Evolutionary conservation across 2,797 vertebrate species (phyloP), one percentile per base, ranked within the genome.

Genomic region (Rhabdomys pumilio): DNA sequence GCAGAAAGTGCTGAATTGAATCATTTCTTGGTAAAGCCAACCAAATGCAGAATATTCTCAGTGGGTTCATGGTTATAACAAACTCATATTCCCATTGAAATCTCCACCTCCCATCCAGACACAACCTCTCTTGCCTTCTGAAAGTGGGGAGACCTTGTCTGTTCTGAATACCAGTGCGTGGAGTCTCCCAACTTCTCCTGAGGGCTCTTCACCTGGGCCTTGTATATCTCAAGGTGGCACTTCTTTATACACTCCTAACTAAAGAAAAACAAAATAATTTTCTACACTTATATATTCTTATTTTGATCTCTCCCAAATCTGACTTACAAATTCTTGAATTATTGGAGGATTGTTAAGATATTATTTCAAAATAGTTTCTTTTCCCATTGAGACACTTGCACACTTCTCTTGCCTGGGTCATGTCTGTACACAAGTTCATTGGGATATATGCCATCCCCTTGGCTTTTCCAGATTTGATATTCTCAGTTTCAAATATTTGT

Each of bases 401-500:
- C 65, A 47, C 61, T 94, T 90, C 72, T 96, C 90, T 93, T 34
- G 9, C 92, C 44, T 26, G 76, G 80, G 77, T 91, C 13, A 2
- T 53, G 81, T 94, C 85, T 57, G 84, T 75, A 80, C 50, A 61
- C 81, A 95, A 90, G 93, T 93, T 97, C 93, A 65, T 94, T 97
- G 87, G 95, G 93, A 95, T 97, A 29, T 88, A 95, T 93, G 95
- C 75, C 2, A 76, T 3, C 90, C 65, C 91, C 87, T 96, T 90
- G 95, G 94, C 80, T 53, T 96, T 94, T 93, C 69, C 2, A 8
- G 92, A 83, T 96, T 97, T 92, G 47, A 83, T 92, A 91, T 95
- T 95, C 85, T 93, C 26, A 6, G 90, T 89, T 95, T 93, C 92
- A 90, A 69, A 67, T 94, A 53, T 97, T 94, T 95, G 93, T 93